Conservation (phyloP, 2,797 vertebrate species). For the Hylomyscus alleni region DNA sequence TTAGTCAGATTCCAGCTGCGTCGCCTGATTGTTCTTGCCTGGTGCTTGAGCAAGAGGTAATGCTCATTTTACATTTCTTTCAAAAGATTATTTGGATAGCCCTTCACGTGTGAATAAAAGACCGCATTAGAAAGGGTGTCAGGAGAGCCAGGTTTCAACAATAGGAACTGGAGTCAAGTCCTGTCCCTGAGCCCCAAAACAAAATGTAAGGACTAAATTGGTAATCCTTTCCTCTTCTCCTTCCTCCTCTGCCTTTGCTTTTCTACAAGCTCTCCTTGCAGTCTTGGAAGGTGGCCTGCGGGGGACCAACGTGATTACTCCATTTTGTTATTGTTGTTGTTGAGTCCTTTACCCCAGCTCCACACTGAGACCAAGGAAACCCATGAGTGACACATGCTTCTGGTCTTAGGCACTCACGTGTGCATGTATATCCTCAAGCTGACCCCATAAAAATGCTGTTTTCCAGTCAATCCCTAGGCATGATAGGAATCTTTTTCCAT, state of each 20-base stretch:
- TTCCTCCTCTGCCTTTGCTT: background rate
- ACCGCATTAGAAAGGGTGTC: background rate
- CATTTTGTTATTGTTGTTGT: background rate
- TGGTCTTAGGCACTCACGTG: background rate
- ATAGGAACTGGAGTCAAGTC: background rate
- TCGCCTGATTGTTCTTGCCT: slow-evolving; percentile 45
- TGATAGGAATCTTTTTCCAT: background rate
- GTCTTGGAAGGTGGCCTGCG: background rate
- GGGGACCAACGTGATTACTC: background rate
- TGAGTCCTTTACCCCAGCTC: slow-evolving; percentile 14
- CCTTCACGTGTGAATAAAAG: background rate
- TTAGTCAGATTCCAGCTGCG: slow-evolving; percentile 66
- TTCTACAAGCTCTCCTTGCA: slow-evolving; percentile 5
- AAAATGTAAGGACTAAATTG: background rate
- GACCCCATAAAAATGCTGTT: slow-evolving; percentile 18
- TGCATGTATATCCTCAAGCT: background rate
- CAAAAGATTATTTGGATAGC: slow-evolving; percentile 43
- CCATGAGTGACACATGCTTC: background rate
- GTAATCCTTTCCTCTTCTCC: background rate
- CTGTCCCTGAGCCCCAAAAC: slow-evolving; percentile 12
- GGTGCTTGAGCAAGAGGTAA: slow-evolving; percentile 15
- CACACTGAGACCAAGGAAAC: background rate
- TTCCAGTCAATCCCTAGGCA: background rate
- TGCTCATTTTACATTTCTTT: slow-evolving; percentile 37
- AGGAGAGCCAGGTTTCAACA: background rate